A percentile compares a stretch with the other conserved stretches of the same genome.
These are phyloP conservation scores for Edolisoma coerulescens DNA, from an alignment of 2,113 vertebrate species.

Conservation along the genomic window DNA sequence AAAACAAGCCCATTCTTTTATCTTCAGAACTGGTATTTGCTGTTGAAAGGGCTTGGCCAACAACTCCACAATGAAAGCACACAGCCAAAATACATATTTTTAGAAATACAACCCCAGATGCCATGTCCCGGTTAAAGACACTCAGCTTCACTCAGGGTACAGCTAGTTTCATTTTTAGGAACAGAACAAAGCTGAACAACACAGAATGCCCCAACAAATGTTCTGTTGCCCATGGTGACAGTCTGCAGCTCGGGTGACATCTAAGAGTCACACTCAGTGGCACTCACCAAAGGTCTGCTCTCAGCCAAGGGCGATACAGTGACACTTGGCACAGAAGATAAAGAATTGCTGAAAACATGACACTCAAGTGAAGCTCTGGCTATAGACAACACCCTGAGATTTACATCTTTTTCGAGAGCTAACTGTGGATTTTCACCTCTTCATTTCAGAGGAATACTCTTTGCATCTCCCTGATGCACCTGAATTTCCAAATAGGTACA, in stretches of 20 bases:
- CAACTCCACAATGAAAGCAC: constrained; percentile 7
- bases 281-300: background rate
- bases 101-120: background rate
- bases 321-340: background rate
- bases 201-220: background rate
- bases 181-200: background rate
- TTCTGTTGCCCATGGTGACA: background rate
- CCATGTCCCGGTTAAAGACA: background rate
- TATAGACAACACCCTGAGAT: background rate
- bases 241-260: background rate
- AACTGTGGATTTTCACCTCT: background rate
- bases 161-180: background rate
- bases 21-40: background rate
- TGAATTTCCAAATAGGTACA: background rate
- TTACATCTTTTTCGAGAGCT: background rate
- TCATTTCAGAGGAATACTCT: background rate
- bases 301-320: background rate
- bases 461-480: background rate
- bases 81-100: background rate
- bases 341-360: background rate
- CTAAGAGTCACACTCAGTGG: background rate
- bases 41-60: constrained; percentile 16
- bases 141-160: background rate
- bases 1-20: background rate
- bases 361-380: background rate